phyloP scores from a whole-genome alignment of 2,113 vertebrate genomes.

The Agelaius phoeniceus region DNA sequence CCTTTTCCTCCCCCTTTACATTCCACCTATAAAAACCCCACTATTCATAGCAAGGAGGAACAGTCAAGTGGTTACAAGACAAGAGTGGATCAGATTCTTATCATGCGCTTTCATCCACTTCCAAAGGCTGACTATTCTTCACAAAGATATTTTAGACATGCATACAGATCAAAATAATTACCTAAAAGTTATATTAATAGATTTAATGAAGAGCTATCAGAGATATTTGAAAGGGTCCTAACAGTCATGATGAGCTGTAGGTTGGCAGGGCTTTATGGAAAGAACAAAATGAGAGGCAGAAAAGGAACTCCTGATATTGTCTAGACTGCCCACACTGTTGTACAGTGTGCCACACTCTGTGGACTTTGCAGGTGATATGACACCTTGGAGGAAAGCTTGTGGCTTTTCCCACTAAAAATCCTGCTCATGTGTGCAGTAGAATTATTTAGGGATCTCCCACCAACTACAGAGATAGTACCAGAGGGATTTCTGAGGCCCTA shows the following conservation, averaged over 20 bases:
- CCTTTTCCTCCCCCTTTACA: neutral
- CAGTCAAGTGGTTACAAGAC: conserved; percentile 12
- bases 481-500: neutral
- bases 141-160: conserved; percentile 24
- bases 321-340: neutral
- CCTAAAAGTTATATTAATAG: conserved; percentile 33
- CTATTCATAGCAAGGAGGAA: conserved; percentile 10
- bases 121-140: neutral
- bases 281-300: conserved; percentile 8
- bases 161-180: conserved; percentile 37
- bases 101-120: neutral
- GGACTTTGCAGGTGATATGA: neutral
- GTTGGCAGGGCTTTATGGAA: neutral
- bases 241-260: neutral
- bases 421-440: neutral
- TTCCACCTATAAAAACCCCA: neutral
- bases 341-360: neutral
- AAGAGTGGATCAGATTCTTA: neutral
- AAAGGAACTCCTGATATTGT: neutral
- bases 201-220: conserved; percentile 25
- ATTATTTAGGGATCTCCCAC: neutral
- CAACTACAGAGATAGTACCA: neutral
- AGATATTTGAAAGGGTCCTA: conserved; percentile 20
- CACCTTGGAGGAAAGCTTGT: neutral
- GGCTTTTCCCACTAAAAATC: neutral